These are phyloP conservation scores for Entomyzon cyanotis DNA, from an alignment of 2,113 vertebrate species.

Conservation along the genomic window DNA sequence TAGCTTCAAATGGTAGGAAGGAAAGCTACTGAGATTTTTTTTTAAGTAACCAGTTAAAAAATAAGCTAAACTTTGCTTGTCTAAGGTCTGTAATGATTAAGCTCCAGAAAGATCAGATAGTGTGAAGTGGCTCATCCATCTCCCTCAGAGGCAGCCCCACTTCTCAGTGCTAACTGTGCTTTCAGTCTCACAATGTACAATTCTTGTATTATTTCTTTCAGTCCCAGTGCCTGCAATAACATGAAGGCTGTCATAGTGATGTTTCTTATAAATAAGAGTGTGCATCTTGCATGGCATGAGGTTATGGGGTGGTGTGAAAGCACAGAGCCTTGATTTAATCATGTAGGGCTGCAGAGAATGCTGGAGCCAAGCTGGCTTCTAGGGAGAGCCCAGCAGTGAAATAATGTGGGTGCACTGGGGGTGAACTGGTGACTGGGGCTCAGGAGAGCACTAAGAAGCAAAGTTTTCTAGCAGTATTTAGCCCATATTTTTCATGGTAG, in stretches of 20 bases:
- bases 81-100: background rate
- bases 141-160: background rate
- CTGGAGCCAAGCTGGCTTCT: background rate
- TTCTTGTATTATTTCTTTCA: background rate
- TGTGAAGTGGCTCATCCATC: background rate
- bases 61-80: background rate
- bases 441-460: background rate
- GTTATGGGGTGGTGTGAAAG: background rate
- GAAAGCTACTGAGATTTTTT: background rate
- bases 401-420: background rate
- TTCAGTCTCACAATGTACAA: background rate
- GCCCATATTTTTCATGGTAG: background rate
- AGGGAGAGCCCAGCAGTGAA: background rate
- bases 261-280: background rate
- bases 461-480: background rate
- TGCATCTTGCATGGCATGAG: background rate
- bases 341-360: background rate
- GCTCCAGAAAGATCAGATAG: background rate
- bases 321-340: background rate
- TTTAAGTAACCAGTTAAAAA: background rate
- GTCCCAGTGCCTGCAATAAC: background rate
- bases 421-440: background rate
- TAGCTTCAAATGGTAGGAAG: background rate
- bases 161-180: background rate
- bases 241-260: background rate